Percentiles rank a stretch among this genome's conserved stretches.
Evolutionary conservation across 2,113 vertebrate species (phyloP).

Genomic region (Nanorana parkeri): DNA sequence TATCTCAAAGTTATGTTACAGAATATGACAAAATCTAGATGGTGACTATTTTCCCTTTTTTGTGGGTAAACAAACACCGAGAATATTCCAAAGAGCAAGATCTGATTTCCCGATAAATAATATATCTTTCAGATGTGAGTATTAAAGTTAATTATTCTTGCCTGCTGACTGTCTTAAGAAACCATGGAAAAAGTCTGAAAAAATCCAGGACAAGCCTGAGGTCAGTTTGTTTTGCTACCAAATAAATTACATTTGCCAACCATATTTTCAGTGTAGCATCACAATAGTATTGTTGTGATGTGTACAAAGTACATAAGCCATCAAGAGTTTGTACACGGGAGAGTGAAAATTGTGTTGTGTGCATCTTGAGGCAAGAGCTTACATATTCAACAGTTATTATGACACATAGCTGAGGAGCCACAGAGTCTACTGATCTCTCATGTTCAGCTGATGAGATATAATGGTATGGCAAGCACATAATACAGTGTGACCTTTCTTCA

Average conservation of each 20-base stretch:
- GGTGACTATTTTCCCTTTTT: too few species aligned
- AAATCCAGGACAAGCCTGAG: background rate
- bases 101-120: too few species aligned
- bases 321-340: background rate
- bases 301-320: background rate
- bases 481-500: slow-evolving; percentile 5
- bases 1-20: too few species aligned
- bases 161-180: background rate
- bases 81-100: too few species aligned
- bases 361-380: background rate
- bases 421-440: background rate
- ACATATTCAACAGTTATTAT: slow-evolving; percentile 10
- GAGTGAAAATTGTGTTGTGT: slow-evolving; percentile 1
- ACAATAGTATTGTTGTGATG: background rate
- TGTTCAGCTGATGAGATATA: background rate
- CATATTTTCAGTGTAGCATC: background rate
- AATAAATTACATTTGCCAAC: background rate
- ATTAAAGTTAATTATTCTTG: background rate
- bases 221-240: background rate
- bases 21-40: too few species aligned
- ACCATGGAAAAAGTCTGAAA: slow-evolving; percentile 3
- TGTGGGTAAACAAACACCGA: too few species aligned
- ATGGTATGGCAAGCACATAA: background rate
- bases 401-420: background rate
- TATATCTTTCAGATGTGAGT: background rate